Evolutionary conservation across 2,797 vertebrate genomes (phyloP), one percentile per base, ranked within the genome.

Genomic region (Rhinella marina): DNA sequence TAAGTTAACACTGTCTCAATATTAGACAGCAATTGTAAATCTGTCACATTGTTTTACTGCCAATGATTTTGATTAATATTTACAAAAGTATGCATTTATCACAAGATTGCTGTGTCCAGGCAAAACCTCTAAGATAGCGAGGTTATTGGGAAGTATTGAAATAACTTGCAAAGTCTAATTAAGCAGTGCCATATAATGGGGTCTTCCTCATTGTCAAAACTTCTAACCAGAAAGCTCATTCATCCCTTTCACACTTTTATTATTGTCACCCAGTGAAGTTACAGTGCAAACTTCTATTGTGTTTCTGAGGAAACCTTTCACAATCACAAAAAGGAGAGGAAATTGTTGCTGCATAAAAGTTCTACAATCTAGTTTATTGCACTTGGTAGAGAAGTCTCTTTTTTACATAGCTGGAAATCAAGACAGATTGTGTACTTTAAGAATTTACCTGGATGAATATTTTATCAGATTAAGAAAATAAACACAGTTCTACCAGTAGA

Each of bases 291-390:
- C 27, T 77, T 77, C 50, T 50, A 41, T 62, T 57, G 23, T 61
- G 57, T 62, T 81, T 81, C 29, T 32, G 56, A 81, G 27, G 19
- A 62, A 81, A 41, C 56, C 78, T 81, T 81, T 81, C 56, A 81
- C 57, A 62, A 32, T 61, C 78, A 81, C 56, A 81, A 23, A 59
- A 81, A 23, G 17, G 78, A 23, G 21, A 62, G 29, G 29, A 41
- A 81, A 81, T 81, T 81, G 57, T 41, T 32, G 29, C 78, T 81
- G 57, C 56, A 81, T 81, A 41, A 81, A 81, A 62, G 78, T 81
- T 48, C 78, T 61, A 32, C 56, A 61, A 81, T 81, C 78, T 25
- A 32, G 56, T 59, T 81, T 81, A 41, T 81, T 32, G 56, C 56
- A 61, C 56, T 59, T 29, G 17, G 19, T 61, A 41, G 23, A 59